Conservation (phyloP, 2,888 invertebrate species). For the Eristalinus sepulchralis region DNA sequence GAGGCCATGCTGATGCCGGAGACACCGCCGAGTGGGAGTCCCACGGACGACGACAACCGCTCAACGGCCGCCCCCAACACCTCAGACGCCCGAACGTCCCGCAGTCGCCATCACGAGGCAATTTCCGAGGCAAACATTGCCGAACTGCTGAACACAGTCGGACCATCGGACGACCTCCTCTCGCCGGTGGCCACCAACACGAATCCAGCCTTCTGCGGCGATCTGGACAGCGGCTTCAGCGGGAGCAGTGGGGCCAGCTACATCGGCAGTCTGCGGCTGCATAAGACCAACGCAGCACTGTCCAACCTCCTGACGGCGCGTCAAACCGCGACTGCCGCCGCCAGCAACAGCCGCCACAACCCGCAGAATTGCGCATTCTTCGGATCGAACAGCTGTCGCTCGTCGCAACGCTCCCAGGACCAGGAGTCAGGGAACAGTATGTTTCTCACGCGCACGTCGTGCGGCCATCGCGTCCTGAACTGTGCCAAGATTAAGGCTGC, state of each 20-base stretch:
- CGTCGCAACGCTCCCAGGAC: conserved; percentile 77
- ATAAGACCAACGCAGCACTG: conserved; percentile 78
- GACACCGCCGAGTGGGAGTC: conserved; percentile 82
- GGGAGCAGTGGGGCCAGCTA: conserved; percentile 92
- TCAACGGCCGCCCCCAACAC: conserved; percentile 35
- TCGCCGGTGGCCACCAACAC: conserved; percentile 72
- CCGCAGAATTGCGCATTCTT: conserved; percentile 72
- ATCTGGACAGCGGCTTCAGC: conserved; percentile 91
- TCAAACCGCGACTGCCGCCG: conserved; percentile 73
- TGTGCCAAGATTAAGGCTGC: conserved; percentile 82
- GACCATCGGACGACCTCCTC: conserved; percentile 82
- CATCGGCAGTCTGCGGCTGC: conserved; percentile 85
- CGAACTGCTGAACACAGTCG: conserved; percentile 84
- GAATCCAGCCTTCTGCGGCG: conserved; percentile 81
- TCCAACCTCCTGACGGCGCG: conserved; percentile 76
- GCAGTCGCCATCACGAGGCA: conserved; percentile 82
- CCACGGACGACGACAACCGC: conserved; percentile 79
- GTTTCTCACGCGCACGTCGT: conserved; percentile 79
- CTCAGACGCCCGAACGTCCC: conserved; percentile 38
- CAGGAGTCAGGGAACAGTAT: conserved; percentile 71
- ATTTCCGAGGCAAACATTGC: conserved; percentile 85
- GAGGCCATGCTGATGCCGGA: conserved; percentile 96
- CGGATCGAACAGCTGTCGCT: conserved; percentile 78
- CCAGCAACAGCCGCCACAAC: conserved; percentile 67
- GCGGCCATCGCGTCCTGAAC: conserved; percentile 80